Evolutionary conservation across 1,140 invertebrate species (phyloP).

Genomic region (Hylaeus volcanicus): DNA sequence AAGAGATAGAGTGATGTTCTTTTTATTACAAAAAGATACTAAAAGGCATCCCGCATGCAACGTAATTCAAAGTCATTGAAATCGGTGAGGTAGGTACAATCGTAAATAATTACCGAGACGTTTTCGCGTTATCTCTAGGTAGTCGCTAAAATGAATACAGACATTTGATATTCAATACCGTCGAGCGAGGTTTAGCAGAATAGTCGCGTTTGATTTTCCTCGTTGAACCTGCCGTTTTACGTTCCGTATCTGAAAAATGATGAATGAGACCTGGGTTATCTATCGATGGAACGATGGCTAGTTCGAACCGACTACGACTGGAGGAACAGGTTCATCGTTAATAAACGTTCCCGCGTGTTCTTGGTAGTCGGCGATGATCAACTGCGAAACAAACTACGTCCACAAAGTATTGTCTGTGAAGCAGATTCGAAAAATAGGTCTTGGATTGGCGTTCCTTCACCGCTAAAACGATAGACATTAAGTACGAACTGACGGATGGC

Average conservation of each 20-base stretch:
- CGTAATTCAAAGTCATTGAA: no score
- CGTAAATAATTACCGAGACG: neutral
- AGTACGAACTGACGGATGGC: slow-evolving; percentile 1
- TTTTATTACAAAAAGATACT: no score
- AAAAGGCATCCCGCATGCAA: no score
- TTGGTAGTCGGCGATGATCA: neutral
- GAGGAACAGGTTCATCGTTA: slow-evolving; percentile 50
- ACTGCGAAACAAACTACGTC: slow-evolving; percentile 18
- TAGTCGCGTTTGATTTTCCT: neutral
- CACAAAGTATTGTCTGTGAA: slow-evolving; percentile 46
- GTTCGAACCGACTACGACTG: slow-evolving; percentile 54
- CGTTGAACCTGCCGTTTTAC: neutral
- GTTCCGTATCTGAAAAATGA: neutral
- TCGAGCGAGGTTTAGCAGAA: neutral
- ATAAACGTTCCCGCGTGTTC: neutral
- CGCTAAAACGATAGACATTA: slow-evolving; percentile 34
- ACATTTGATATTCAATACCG: no score
- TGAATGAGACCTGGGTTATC: neutral
- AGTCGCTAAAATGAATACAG: neutral
- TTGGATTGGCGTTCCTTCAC: neutral
- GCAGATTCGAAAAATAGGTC: slow-evolving; percentile 33
- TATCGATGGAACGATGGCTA: slow-evolving; percentile 19
- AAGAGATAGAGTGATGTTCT: no score
- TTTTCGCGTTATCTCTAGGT: slow-evolving; percentile 2
- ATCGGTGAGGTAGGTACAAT: no score